Percentiles rank a stretch among this genome's conserved stretches.
phyloP scores from a whole-genome alignment of 2,113 vertebrate genomes.

The Microcebus ravelobensis region DNA sequence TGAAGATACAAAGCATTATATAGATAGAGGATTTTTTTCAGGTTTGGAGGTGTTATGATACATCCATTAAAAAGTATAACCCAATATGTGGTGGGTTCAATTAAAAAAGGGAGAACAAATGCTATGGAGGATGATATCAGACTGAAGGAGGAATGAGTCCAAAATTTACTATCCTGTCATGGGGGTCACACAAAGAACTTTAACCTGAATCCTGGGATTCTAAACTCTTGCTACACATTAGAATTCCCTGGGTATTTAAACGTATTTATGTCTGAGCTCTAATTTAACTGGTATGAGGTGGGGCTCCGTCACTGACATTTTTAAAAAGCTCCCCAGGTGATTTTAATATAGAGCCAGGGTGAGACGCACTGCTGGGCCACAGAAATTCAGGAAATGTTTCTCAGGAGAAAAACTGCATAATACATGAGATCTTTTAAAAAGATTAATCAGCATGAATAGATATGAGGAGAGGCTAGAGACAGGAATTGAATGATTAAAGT shows the following conservation, averaged over 20 bases:
- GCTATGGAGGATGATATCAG: background rate
- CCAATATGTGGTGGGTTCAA: background rate
- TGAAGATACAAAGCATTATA: background rate
- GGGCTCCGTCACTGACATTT: background rate
- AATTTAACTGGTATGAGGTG: background rate
- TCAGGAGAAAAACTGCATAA: slow-evolving; percentile 42
- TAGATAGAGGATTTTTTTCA: background rate
- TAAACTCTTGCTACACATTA: background rate
- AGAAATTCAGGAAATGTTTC: slow-evolving; percentile 22
- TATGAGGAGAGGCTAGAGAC: background rate
- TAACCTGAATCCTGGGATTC: background rate
- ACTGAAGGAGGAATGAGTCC: background rate
- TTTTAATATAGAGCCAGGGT: background rate
- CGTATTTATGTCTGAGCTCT: background rate
- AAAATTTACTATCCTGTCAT: background rate
- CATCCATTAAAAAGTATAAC: background rate
- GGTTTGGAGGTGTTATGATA: background rate
- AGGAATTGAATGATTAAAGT: slow-evolving; percentile 42
- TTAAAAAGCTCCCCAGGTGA: background rate
- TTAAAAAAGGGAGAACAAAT: background rate
- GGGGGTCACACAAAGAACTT: background rate
- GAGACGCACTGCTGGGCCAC: background rate
- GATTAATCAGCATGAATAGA: slow-evolving; percentile 53
- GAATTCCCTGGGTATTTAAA: background rate
- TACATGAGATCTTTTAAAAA: slow-evolving; percentile 44